Evolutionary conservation across 2,797 vertebrate species (phyloP), one percentile per base, ranked within the genome.

Genomic region (Megaceryle alcyon): DNA sequence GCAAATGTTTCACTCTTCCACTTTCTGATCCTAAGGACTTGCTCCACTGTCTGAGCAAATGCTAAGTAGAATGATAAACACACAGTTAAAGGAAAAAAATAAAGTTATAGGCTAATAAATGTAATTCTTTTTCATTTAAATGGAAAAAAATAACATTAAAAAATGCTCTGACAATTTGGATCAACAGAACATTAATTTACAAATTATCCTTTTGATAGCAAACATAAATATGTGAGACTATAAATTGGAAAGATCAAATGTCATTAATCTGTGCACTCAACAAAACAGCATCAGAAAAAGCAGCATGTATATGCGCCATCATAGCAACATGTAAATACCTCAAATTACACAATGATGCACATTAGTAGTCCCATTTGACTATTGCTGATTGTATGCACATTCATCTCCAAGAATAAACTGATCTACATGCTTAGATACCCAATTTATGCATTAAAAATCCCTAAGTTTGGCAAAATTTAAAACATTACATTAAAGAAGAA

Each of bases 181-280:
- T 82, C 92, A 95, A 68, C 70, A 72, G 80, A 88, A 94, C 68
- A 73, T 70, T 88, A 15, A 1, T 82, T 91, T 84, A 91, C 85
- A 88, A 91, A 88, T 95, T 84, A 83, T 82, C 33, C 80, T 94
- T 90, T 86, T 91, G 82, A 72, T 86, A 83, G 80, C 60, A 94
- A 95, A 88, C 66, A 68, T 81, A 88, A 92, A 69, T 49, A 86
- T 66, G 80, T 66, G 90, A 86, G 49, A 53, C 39, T 33, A 94
- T 92, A 94, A 91, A 94, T 39, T 90, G 91, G 82, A 72, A 84
- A 75, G 70, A 92, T 94, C 88, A 96, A 92, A 92, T n/a, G 73
- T 53, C 95, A 79, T 88, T 82, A 88, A 92, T 56, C 35, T 64
- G 28, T 86, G 70, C 51, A 73, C 54, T 92, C 80, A 35, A 73